These are phyloP conservation scores for Drosophila merina DNA, from an alignment of 2,888 invertebrate species.

Conservation along the genomic window DNA sequence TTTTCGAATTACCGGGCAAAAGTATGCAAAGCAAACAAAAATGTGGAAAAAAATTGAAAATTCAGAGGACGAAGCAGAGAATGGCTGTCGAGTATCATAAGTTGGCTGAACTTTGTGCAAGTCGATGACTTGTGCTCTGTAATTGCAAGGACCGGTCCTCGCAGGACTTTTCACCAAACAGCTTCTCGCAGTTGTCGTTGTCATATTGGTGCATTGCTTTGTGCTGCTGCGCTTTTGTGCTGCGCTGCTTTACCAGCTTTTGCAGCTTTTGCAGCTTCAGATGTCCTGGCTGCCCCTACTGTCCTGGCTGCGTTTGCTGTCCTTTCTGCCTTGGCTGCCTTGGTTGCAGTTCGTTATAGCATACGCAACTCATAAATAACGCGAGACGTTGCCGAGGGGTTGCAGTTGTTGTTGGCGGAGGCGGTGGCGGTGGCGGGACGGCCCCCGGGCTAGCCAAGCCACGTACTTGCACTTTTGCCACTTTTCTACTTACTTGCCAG, in stretches of 20 bases:
- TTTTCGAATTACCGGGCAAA: conserved; percentile 25
- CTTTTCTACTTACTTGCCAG: conserved; percentile 62
- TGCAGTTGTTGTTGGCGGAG: not conserved
- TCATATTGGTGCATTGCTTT: conserved; percentile 43
- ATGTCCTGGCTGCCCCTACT: not conserved
- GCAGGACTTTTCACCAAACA: conserved; percentile 32
- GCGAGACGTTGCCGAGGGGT: conserved; percentile 38
- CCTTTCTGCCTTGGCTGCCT: not conserved
- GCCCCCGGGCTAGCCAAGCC: conserved; percentile 40
- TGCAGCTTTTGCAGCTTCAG: conserved; percentile 4
- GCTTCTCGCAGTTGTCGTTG: conserved; percentile 46
- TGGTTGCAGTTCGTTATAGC: conserved; percentile 69
- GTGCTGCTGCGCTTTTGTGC: conserved; percentile 48
- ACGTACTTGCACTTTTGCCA: conserved; percentile 66
- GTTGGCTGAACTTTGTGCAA: conserved; percentile 41
- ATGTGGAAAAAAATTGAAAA: not conserved
- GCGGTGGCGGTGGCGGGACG: not conserved
- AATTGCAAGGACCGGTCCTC: conserved; percentile 28
- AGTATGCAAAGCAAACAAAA: conserved; percentile 16
- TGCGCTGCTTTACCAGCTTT: conserved; percentile 19
- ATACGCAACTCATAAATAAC: conserved; percentile 77
- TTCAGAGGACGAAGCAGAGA: conserved; percentile 7
- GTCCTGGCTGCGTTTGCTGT: conserved; percentile 30
- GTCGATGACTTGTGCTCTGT: conserved; percentile 45
- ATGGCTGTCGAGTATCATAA: conserved; percentile 39